Percentiles rank a stretch among this genome's conserved stretches.
phyloP scores from a whole-genome alignment of 2,113 vertebrate species.

The Amphiprion percula region DNA sequence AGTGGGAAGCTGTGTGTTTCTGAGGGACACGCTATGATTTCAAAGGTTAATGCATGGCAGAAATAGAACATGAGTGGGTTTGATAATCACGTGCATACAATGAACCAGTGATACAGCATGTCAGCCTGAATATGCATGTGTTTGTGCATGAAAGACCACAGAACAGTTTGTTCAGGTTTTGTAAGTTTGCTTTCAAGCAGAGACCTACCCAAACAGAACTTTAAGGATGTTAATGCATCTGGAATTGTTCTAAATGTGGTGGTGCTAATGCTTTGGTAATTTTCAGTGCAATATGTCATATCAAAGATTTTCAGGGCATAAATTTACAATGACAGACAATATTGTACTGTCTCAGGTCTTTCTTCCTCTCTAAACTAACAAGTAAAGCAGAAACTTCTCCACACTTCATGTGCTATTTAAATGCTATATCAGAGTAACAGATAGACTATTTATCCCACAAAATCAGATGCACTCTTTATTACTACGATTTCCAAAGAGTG shows the following conservation, averaged over 20 bases:
- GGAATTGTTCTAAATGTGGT: background rate
- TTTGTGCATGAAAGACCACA: slow-evolving; percentile 11
- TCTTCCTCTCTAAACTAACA: background rate
- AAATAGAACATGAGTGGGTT: slow-evolving; percentile 76
- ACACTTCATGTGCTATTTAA: background rate
- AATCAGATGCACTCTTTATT: no score
- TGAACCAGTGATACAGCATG: slow-evolving; percentile 38
- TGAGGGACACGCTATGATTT: slow-evolving; percentile 66
- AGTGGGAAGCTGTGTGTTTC: slow-evolving; percentile 21
- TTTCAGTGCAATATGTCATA: background rate
- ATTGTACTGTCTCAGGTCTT: background rate
- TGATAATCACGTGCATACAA: slow-evolving; percentile 73
- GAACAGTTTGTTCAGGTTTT: slow-evolving; percentile 33
- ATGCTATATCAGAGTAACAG: background rate
- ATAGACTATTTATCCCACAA: no score
- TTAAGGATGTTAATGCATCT: background rate
- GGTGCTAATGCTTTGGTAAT: background rate
- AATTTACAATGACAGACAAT: background rate
- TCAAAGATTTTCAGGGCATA: background rate
- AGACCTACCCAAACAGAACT: slow-evolving; percentile 11
- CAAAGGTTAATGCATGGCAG: slow-evolving; percentile 72
- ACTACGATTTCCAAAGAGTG: no score
- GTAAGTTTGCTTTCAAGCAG: slow-evolving; percentile 1
- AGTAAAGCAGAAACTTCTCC: background rate
- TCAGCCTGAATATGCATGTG: slow-evolving; percentile 47